Percentiles rank a stretch among this genome's conserved stretches.
Evolutionary conservation across 2,797 vertebrate genomes (phyloP).

Genomic region (Jordanella pulchra): DNA sequence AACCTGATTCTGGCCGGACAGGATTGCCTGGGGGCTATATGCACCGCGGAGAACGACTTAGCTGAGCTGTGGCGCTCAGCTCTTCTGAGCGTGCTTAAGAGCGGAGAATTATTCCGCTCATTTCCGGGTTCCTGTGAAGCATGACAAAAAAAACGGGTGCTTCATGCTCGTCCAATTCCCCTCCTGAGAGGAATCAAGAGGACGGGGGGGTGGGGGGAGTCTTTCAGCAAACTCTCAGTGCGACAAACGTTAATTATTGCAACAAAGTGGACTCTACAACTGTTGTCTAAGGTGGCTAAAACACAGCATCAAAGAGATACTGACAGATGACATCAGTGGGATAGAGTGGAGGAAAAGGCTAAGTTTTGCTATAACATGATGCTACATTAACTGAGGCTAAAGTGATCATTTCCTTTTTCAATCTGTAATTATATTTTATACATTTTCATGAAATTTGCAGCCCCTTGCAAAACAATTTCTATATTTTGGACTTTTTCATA

Average conservation of each 20-base stretch:
- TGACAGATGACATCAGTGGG: slow-evolving; percentile 34
- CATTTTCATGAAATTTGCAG: not conserved
- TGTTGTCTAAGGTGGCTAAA: slow-evolving; percentile 57
- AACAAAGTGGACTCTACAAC: slow-evolving; percentile 70
- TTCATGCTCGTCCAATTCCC: slow-evolving; percentile 70
- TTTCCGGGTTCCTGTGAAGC: slow-evolving; percentile 75
- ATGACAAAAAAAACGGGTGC: slow-evolving; percentile 74
- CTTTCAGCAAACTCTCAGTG: slow-evolving; percentile 69
- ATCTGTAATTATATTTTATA: not conserved
- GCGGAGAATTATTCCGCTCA: slow-evolving; percentile 76
- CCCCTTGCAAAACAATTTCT: not conserved
- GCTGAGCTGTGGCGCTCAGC: slow-evolving; percentile 66
- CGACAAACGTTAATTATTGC: slow-evolving; percentile 75
- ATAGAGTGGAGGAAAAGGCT: slow-evolving; percentile 11
- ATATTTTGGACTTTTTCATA: not conserved
- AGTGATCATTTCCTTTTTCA: not conserved
- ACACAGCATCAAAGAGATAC: slow-evolving; percentile 39
- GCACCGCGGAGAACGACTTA: slow-evolving; percentile 63
- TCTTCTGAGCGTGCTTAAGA: slow-evolving; percentile 74
- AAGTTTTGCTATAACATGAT: slow-evolving; percentile 26
- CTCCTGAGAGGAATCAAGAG: slow-evolving; percentile 69
- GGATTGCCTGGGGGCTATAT: slow-evolving; percentile 58
- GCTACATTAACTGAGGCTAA: slow-evolving; percentile 7
- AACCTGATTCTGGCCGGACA: slow-evolving; percentile 50
- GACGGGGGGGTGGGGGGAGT: slow-evolving; percentile 42